Evolutionary conservation across 2,888 invertebrate species (phyloP), one percentile per base, ranked within the genome.

Genomic region (Andrena camellia): DNA sequence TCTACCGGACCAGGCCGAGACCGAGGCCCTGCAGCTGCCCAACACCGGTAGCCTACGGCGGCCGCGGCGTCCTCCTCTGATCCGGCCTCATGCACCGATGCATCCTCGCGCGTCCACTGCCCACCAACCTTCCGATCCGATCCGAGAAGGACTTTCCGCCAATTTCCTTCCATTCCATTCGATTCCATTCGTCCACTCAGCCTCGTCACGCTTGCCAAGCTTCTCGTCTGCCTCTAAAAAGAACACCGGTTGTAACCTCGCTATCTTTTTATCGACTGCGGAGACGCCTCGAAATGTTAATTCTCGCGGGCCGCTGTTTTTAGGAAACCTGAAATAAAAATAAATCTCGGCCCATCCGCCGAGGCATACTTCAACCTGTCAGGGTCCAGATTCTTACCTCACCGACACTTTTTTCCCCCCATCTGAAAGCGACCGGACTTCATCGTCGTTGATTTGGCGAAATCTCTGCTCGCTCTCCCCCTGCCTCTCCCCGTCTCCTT

Each of bases 1-100:
- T 42, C 42, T 17, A 42, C 10, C 13, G 54, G 57, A 67, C 29
- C 69, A 48, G 75, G 81, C 35, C 87, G 86, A 20, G 90, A 89
- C 89, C 92, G 86, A 20, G 90, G 90, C 89, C 92, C 90, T 90
- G 90, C 83, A 87, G 81, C 85, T 86, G 89, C 85, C 90, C 90
- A 93, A 93, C 91, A 93, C 93, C 93, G 90, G 93, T 93, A 93
- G 93, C 92, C 92, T 90, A 88, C 84, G 88, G 91, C 91, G 20
- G 20, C 52, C 52, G 20, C 52, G 91, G 91, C 91, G 89, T 90
- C 89, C 90, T 90, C 91, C 92, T 92, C 87, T 83, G 78, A 85
- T 85, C 87, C 72, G 33, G 59, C 52, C 71, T 26, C 10, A 4
- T 10, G 26, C 26, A 26, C 42, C 68, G 81, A 73, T 59, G 73